Percentiles rank a stretch among this genome's conserved stretches.
Evolutionary conservation across 2,888 invertebrate species (phyloP).

Genomic region (Hydraecia micacea): DNA sequence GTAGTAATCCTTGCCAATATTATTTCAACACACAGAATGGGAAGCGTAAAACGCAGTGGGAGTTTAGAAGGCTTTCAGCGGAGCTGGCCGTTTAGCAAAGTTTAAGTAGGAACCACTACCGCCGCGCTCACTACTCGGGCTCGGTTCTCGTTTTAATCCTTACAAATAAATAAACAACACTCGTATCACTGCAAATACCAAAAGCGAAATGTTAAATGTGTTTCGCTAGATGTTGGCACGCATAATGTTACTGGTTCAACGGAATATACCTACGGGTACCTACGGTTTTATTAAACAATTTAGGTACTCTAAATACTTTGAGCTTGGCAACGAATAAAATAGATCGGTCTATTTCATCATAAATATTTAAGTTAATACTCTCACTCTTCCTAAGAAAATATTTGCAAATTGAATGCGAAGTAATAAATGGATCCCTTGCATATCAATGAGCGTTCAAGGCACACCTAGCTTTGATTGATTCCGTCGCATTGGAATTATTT

Average conservation of each 20-base stretch:
- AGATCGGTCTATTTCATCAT: slow-evolving; percentile 49
- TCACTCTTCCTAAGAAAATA: slow-evolving; percentile 74
- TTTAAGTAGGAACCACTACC: slow-evolving; percentile 83
- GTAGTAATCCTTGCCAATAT: slow-evolving; percentile 74
- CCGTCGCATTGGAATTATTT: slow-evolving; percentile 82
- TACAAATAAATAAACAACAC: slow-evolving; percentile 84
- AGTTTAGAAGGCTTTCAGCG: slow-evolving; percentile 84
- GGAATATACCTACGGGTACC: too few relatives aligned
- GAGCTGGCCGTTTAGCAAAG: slow-evolving; percentile 84
- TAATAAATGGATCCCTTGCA: slow-evolving; percentile 86
- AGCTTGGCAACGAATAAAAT: slow-evolving; percentile 37
- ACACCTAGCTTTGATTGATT: slow-evolving; percentile 82
- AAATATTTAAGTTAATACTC: slow-evolving; percentile 59
- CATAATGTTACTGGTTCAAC: slow-evolving; percentile 39
- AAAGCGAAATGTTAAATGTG: slow-evolving; percentile 80
- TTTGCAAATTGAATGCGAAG: slow-evolving; percentile 82
- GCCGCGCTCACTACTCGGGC: slow-evolving; percentile 76
- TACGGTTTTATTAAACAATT: slow-evolving; percentile 73
- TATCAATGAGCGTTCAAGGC: slow-evolving; percentile 82
- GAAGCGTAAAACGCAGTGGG: slow-evolving; percentile 76
- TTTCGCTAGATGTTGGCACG: slow-evolving; percentile 66
- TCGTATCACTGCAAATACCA: slow-evolving; percentile 81
- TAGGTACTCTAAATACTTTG: slow-evolving; percentile 25
- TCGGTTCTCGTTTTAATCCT: slow-evolving; percentile 80
- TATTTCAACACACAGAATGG: slow-evolving; percentile 79